These are phyloP conservation scores for Drosophila kokeensis DNA, from an alignment of 2,888 invertebrate genomes.

Conservation along the genomic window DNA sequence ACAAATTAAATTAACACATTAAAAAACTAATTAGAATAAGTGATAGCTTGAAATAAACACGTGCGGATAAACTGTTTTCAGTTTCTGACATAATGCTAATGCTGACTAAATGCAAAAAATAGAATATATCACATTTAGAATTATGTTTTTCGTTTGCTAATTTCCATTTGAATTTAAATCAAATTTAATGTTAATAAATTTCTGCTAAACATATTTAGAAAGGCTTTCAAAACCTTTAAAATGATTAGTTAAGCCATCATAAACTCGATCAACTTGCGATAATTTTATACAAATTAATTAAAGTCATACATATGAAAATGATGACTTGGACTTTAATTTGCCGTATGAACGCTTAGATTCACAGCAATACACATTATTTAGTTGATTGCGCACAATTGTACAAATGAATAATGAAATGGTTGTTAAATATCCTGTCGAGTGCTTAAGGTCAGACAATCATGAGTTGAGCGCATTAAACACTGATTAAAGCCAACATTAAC, in stretches of 20 bases:
- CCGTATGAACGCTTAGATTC: background rate
- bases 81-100: slow-evolving; percentile 5
- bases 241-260: background rate
- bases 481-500: slow-evolving; percentile 44
- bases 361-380: background rate
- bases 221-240: background rate
- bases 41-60: slow-evolving; percentile 38
- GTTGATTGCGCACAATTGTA: slow-evolving; percentile 12
- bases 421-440: background rate
- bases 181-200: background rate
- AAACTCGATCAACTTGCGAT: background rate
- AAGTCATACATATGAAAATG: background rate
- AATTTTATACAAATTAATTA: background rate
- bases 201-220: background rate
- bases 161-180: background rate
- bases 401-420: slow-evolving; percentile 15
- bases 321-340: background rate
- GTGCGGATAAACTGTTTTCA: slow-evolving; percentile 23
- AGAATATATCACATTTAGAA: background rate
- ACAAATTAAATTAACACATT: slow-evolving; percentile 50
- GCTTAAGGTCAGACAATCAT: slow-evolving; percentile 17
- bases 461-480: slow-evolving; percentile 40
- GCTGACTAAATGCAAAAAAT: background rate
- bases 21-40: slow-evolving; percentile 52
- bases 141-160: background rate